Base-by-base conservation (phyloP, 2,797 vertebrate genomes). In the Pteronotus mesoamericanus region DNA sequence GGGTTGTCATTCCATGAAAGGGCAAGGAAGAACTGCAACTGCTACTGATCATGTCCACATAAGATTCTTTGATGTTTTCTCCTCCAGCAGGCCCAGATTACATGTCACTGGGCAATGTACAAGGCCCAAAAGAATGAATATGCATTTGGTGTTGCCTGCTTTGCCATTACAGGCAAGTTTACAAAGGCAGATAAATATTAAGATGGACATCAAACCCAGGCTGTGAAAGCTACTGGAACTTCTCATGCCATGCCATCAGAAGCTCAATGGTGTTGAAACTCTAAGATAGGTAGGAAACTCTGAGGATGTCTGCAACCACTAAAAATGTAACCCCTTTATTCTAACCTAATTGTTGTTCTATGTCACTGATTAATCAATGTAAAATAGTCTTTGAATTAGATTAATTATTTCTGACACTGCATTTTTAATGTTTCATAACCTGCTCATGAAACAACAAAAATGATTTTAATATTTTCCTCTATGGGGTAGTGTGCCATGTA, bases 351-450 rank as follows among this genome's bases (percentile, higher is more conserved):
- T 46, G 2, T 32, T 71, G 22, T 15, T 18, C 74, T 21, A 34
- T 1, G 22, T 14, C 11, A 80, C 69, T 9, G 1, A 57, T 64
- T 86, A 51, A 79, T 32, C 9, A 86, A 29, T 21, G 53, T 0
- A 32, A 75, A 95, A 8, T 29, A 42, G 19, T 44, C 39, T 74
- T 64, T 66, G 22, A 75, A 57, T 44, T 39, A 46, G 26, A 11
- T 39, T 66, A 44, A 53, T 57, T 42, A 21, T 57, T 64, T 26
- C 37, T 92, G 66, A 3, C 0, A 24, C 9, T 22, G 19, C 16
- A 80, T 66, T 93, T 64, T 93, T 94, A 86, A 88, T 66, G 8
- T 94, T 75, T 89, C 39, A 82, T 66, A 92, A 89, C 15, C 3
- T 83, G 9, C 2, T 24, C 4, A 18, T 61, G 46, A 89, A 94